Evolutionary conservation across 2,888 invertebrate species (phyloP).

Genomic region (Cheilosia impressa): DNA sequence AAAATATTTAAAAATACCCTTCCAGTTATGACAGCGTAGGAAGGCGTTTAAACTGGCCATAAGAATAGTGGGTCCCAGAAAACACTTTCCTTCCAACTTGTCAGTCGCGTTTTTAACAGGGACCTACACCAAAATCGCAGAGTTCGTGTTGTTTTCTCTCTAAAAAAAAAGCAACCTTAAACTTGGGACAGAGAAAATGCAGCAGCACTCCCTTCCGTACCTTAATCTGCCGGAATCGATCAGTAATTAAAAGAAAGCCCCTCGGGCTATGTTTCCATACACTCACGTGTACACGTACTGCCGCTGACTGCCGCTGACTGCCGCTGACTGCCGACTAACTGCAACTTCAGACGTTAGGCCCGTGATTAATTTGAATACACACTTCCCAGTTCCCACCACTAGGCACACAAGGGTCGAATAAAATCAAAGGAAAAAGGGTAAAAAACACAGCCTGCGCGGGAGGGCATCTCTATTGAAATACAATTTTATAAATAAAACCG

Average conservation of each 20-base stretch:
- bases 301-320: neutral
- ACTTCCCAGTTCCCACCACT: conserved; percentile 12
- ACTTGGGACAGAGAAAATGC: neutral
- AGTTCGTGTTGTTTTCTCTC: too few species aligned
- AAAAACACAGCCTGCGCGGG: conserved; percentile 35
- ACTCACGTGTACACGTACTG: neutral
- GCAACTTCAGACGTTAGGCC: conserved; percentile 31
- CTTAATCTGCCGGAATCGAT: conserved; percentile 46
- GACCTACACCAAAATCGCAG: too few species aligned
- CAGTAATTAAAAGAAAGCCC: conserved; percentile 48
- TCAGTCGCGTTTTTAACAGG: too few species aligned
- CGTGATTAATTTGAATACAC: conserved; percentile 56
- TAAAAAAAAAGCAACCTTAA: too few species aligned
- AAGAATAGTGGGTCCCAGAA: too few species aligned
- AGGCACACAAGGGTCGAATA: neutral
- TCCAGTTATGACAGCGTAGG: too few species aligned
- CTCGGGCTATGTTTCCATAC: conserved; percentile 2
- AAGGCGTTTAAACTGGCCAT: too few species aligned
- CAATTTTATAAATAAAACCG: conserved; percentile 34
- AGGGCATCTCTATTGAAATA: conserved; percentile 34
- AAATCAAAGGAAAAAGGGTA: conserved; percentile 16
- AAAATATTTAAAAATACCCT: too few species aligned
- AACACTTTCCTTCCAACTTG: too few species aligned
- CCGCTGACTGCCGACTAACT: neutral
- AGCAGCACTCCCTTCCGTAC: neutral